Percentiles rank a stretch among this genome's conserved stretches.
Evolutionary conservation across 2,113 vertebrate genomes (phyloP).

Genomic region (Gasterosteus nipponicus): DNA sequence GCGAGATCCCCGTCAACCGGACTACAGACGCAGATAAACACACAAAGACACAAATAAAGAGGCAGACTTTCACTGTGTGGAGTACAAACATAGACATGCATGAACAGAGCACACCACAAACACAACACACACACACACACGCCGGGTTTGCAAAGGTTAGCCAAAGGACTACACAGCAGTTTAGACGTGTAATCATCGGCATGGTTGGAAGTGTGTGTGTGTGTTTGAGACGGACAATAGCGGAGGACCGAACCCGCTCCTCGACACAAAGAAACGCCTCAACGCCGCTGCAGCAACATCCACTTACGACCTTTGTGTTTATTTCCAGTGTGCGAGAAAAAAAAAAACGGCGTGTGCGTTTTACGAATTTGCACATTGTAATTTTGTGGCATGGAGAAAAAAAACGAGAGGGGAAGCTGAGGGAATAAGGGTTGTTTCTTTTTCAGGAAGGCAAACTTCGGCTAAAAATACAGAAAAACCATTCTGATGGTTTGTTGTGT

Average conservation of each 20-base stretch:
- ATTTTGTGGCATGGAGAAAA: constrained; percentile 75
- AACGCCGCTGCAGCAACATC: constrained; percentile 36
- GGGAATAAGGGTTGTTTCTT: constrained; percentile 63
- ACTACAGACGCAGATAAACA: constrained; percentile 39
- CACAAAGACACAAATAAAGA: constrained; percentile 52
- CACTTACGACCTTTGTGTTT: constrained; percentile 61
- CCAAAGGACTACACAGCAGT: constrained; percentile 72
- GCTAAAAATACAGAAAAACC: constrained; percentile 65
- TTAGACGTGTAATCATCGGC: constrained; percentile 73
- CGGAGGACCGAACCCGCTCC: constrained; percentile 52
- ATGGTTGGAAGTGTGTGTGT: constrained; percentile 65
- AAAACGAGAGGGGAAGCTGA: constrained; percentile 67
- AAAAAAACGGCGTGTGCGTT: constrained; percentile 69
- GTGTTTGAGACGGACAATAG: constrained; percentile 73
- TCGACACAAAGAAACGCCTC: constrained; percentile 28
- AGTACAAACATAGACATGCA: constrained; percentile 74
- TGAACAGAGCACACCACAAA: constrained; percentile 63
- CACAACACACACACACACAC: constrained; percentile 29
- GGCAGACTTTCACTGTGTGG: constrained; percentile 69
- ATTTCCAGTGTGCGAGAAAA: constrained; percentile 74
- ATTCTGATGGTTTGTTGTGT: constrained; percentile 49
- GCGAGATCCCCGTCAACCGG: constrained; percentile 43
- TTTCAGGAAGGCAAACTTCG: constrained; percentile 37
- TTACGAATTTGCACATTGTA: constrained; percentile 79
- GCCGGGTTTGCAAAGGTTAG: constrained; percentile 71